Evolutionary conservation across 2,888 invertebrate species (phyloP).

Genomic region (Agonopterix subpropinquella): DNA sequence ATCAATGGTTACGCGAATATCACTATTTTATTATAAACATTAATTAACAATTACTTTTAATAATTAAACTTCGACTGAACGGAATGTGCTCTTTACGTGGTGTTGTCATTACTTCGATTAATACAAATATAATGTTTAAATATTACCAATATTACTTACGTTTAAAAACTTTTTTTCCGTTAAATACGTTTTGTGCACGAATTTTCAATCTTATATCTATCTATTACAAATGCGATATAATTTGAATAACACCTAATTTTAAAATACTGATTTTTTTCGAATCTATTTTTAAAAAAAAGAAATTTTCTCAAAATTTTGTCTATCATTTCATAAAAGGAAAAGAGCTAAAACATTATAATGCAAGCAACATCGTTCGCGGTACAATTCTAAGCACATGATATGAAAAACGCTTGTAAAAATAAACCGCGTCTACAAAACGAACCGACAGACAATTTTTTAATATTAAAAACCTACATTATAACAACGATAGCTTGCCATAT

Average conservation of each 20-base stretch:
- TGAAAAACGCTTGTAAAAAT: constrained; percentile 47
- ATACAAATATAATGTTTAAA: constrained; percentile 42
- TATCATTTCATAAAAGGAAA: constrained; percentile 11
- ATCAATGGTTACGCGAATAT: constrained; percentile 35
- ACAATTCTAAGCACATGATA: constrained; percentile 50
- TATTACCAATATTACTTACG: constrained; percentile 45
- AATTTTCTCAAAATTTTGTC: constrained; percentile 1
- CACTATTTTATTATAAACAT: constrained; percentile 30
- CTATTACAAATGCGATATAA: constrained; percentile 43
- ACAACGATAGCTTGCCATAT: constrained; percentile 43
- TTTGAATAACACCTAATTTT: constrained; percentile 38
- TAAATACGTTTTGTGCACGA: constrained; percentile 66
- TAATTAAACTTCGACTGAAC: constrained; percentile 54
- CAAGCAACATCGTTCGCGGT: constrained; percentile 38
- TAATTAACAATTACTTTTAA: constrained; percentile 38
- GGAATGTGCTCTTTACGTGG: constrained; percentile 65
- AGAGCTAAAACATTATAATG: constrained; percentile 19
- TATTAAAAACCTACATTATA: constrained; percentile 35
- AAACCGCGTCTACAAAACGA: constrained; percentile 21
- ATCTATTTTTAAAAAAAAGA: constrained; percentile 3
- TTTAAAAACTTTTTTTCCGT: constrained; percentile 37
- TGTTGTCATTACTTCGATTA: constrained; percentile 42
- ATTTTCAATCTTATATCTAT: constrained; percentile 37
- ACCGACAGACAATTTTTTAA: constrained; percentile 19
- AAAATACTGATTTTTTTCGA: constrained; percentile 46